Evolutionary conservation across 2,797 vertebrate species (phyloP).

Genomic region (Loriculus beryllinus): DNA sequence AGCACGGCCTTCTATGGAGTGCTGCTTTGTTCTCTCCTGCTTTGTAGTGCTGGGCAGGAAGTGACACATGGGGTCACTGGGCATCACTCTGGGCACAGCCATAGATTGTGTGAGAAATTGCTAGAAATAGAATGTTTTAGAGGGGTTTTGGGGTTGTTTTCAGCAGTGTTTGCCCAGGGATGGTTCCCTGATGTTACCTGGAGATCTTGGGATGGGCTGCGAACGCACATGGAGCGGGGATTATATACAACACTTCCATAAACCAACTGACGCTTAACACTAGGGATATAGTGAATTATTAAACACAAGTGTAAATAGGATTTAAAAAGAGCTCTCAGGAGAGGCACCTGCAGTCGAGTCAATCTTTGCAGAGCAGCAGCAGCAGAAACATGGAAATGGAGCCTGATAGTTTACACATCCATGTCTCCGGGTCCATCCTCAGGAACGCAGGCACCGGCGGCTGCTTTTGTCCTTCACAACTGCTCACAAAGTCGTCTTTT

Average conservation of each 20-base stretch:
- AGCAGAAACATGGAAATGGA: neutral
- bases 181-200: neutral
- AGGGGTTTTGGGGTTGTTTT: too few relatives aligned
- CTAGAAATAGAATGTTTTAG: neutral
- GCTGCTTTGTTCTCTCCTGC: neutral
- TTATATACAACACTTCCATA: neutral
- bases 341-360: neutral
- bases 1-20: rapidly evolving
- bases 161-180: neutral
- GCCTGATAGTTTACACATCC: neutral
- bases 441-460: neutral
- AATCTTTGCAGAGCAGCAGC: neutral
- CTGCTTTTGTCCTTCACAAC: slow-evolving; percentile 57
- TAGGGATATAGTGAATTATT: slow-evolving; percentile 20
- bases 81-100: neutral
- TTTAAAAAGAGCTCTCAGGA: neutral
- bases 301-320: neutral
- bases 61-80: neutral
- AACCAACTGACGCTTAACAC: slow-evolving; percentile 2
- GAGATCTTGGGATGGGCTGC: neutral
- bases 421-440: neutral
- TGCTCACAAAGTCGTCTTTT: slow-evolving; percentile 69
- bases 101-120: neutral
- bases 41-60: neutral
- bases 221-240: neutral